phyloP scores from a whole-genome alignment of 2,888 invertebrate genomes.

The Subacronicta megacephala region DNA sequence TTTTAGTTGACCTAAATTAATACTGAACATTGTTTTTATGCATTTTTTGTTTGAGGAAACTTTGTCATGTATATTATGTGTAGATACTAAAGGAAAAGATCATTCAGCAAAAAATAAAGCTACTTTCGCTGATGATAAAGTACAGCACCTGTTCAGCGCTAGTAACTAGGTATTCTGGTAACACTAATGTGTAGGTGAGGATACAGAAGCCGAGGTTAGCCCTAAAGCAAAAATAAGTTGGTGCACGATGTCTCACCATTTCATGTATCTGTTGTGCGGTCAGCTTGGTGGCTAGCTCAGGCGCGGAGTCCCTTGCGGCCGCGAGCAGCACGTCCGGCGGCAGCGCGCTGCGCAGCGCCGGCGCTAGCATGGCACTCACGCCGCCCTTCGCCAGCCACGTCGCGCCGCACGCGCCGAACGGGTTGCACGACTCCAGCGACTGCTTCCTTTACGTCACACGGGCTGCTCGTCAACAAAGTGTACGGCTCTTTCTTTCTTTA shows the following conservation, averaged over 20 bases:
- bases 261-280: slow-evolving; percentile 94
- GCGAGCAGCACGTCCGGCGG: slow-evolving; percentile 95
- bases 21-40: no score
- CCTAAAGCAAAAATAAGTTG: no score
- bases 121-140: no score
- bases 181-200: no score
- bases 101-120: no score
- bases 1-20: no score
- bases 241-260: slow-evolving; percentile 94
- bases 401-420: slow-evolving; percentile 89
- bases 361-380: slow-evolving; percentile 86
- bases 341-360: slow-evolving; percentile 88
- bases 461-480: slow-evolving; percentile 74
- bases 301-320: slow-evolving; percentile 96
- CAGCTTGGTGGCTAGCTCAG: slow-evolving; percentile 93
- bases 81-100: no score
- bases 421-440: slow-evolving; percentile 90
- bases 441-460: slow-evolving; percentile 89
- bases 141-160: no score
- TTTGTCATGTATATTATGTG: no score
- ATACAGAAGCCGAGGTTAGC: no score
- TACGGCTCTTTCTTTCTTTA: slow-evolving; percentile 53
- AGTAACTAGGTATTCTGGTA: no score
- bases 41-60: no score
- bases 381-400: slow-evolving; percentile 82